Evolutionary conservation across 2,113 vertebrate species (phyloP).

Genomic region (Vulpes lagopus): DNA sequence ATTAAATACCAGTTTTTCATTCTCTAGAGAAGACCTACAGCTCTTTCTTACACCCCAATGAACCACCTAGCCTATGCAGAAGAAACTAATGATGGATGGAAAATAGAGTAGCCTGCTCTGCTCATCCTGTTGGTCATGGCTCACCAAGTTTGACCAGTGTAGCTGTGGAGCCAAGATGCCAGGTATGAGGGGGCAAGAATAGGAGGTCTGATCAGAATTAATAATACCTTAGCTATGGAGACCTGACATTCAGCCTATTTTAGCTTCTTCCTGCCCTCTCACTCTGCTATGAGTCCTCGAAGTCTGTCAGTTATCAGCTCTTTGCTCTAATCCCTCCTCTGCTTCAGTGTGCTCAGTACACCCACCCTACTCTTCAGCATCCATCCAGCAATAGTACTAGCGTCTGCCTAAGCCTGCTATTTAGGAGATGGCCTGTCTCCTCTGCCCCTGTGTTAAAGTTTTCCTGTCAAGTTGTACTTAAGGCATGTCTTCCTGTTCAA

Average conservation of each 20-base stretch:
- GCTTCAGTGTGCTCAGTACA: not conserved
- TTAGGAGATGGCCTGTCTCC: not conserved
- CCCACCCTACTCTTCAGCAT: not conserved
- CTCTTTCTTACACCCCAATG: not conserved
- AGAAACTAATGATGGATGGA: not conserved
- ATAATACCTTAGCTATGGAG: not conserved
- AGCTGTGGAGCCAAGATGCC: not conserved
- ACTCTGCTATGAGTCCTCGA: not conserved
- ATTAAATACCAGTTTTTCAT: not conserved
- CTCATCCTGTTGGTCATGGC: not conserved
- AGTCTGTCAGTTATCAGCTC: not conserved
- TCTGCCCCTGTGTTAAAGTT: not conserved
- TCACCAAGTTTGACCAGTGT: not conserved
- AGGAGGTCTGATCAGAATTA: not conserved
- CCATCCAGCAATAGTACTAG: not conserved
- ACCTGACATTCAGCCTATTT: not conserved
- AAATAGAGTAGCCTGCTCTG: not conserved
- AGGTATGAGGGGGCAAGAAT: not conserved
- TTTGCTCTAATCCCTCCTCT: not conserved
- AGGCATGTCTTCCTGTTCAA: not conserved
- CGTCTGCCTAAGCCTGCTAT: not conserved
- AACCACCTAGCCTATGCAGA: not conserved
- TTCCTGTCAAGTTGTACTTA: not conserved
- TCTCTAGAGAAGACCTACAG: not conserved
- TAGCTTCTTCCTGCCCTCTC: not conserved